phyloP scores from a whole-genome alignment of 2,888 invertebrate genomes.

The Choristoneura rosaceana region DNA sequence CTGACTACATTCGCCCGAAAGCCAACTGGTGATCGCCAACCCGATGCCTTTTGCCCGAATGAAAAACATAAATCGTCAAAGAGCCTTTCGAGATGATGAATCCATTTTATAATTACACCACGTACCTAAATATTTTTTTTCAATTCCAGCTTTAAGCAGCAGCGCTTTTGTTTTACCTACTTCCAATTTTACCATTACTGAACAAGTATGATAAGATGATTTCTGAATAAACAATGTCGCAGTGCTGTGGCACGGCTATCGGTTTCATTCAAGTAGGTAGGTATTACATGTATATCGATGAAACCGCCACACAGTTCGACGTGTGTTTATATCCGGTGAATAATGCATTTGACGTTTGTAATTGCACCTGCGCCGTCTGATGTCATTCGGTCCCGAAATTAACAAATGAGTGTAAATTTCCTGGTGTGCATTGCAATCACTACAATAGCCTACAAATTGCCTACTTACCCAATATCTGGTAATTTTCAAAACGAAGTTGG shows the following conservation, averaged over 20 bases:
- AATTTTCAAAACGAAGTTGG: no score
- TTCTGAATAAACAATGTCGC: neutral
- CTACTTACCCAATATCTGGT: no score
- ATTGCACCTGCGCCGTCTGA: slow-evolving; percentile 46
- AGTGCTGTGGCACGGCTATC: neutral
- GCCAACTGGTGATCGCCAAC: slow-evolving; percentile 54
- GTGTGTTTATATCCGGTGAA: slow-evolving; percentile 42
- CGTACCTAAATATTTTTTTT: slow-evolving; percentile 9
- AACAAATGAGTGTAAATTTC: slow-evolving; percentile 41
- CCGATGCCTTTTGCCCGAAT: slow-evolving; percentile 41
- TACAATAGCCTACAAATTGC: neutral
- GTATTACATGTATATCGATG: neutral
- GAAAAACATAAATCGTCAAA: slow-evolving; percentile 44
- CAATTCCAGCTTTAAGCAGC: neutral
- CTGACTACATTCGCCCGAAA: slow-evolving; percentile 72
- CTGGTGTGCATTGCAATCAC: neutral
- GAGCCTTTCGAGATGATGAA: slow-evolving; percentile 30
- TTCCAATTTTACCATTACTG: no score
- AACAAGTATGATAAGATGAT: neutral
- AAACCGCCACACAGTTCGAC: neutral
- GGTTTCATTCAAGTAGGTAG: neutral
- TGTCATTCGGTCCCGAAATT: slow-evolving; percentile 45
- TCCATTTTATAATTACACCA: slow-evolving; percentile 24
- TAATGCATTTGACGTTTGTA: slow-evolving; percentile 44
- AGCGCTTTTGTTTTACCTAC: neutral